phyloP scores from a whole-genome alignment of 1,140 invertebrate genomes.

The Brachionus manjavacas region DNA sequence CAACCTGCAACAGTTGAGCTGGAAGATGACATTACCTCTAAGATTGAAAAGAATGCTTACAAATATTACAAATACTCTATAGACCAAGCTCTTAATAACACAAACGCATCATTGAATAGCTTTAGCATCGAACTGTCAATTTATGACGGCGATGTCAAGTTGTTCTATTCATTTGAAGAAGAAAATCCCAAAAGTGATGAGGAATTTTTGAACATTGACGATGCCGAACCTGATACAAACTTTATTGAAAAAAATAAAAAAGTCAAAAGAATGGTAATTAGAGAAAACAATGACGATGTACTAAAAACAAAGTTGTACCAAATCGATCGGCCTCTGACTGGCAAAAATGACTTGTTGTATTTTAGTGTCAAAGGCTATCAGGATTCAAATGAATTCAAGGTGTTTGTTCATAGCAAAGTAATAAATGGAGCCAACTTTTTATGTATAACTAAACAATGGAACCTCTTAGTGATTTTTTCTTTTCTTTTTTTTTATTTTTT shows the following conservation, averaged over 20 bases:
- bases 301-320: background rate
- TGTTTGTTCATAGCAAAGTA: background rate
- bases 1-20: background rate
- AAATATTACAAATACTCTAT: constrained; percentile 11
- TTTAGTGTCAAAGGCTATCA: background rate
- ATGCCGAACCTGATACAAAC: background rate
- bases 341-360: background rate
- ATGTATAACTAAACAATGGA: background rate
- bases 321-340: background rate
- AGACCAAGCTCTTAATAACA: background rate
- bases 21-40: background rate
- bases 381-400: background rate
- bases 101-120: background rate
- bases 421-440: background rate
- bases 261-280: background rate
- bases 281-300: background rate
- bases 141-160: background rate
- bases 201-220: background rate
- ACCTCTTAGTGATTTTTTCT: background rate
- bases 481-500: background rate
- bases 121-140: background rate
- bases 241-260: background rate
- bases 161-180: constrained; percentile 8
- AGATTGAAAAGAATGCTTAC: background rate
- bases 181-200: constrained; percentile 17